These are phyloP conservation scores for Caenorhabditis sp. DNA, from an alignment of 2,888 invertebrate genomes.

Conservation along the genomic window DNA sequence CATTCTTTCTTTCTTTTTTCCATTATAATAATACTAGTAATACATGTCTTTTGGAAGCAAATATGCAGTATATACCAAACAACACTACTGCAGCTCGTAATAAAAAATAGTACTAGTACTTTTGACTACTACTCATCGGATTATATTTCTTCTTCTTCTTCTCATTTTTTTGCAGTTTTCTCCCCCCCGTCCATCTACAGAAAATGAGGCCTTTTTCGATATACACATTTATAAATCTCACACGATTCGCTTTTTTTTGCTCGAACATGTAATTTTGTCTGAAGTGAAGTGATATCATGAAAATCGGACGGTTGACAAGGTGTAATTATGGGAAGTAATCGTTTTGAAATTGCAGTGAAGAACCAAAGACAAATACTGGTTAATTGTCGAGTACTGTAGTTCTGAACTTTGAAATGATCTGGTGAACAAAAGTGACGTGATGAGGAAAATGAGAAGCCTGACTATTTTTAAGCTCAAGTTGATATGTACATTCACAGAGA, in stretches of 20 bases:
- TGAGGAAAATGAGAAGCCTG: no score
- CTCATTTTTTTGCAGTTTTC: background rate
- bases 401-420: no score
- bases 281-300: slow-evolving; percentile 4
- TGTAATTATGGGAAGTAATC: background rate
- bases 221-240: background rate
- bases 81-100: background rate
- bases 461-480: no score
- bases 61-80: no score
- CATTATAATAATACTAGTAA: no score
- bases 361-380: no score
- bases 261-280: slow-evolving; percentile 11
- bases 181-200: background rate
- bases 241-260: background rate
- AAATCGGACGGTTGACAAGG: background rate
- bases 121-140: background rate
- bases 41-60: no score
- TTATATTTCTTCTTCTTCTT: background rate
- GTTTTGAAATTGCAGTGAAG: no score
- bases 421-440: no score
- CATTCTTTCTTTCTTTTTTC: no score
- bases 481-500: no score
- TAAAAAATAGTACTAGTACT: background rate
- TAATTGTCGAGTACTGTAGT: no score
- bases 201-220: background rate